These are phyloP conservation scores for Charaxes varanes DNA, from an alignment of 1,140 invertebrate genomes.

Conservation along the genomic window DNA sequence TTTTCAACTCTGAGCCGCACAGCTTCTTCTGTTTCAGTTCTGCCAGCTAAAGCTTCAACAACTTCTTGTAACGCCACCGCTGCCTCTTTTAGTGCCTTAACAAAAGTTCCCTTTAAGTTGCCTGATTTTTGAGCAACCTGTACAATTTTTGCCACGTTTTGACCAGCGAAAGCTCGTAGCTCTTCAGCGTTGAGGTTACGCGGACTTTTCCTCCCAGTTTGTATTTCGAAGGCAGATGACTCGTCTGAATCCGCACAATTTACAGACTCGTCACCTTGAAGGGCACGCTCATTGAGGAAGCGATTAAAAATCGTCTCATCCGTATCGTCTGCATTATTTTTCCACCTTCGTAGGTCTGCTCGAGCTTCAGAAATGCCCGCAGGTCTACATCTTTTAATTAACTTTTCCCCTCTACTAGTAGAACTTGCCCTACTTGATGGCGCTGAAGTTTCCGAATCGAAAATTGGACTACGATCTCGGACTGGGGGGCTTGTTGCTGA, in stretches of 20 bases:
- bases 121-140: conserved; percentile 4
- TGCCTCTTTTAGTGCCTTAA: neutral
- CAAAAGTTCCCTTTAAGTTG: conserved; percentile 1
- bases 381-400: too few relatives aligned
- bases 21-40: conserved; percentile 1
- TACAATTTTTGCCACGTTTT: neutral
- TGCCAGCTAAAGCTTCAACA: neutral
- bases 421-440: too few relatives aligned
- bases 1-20: conserved; percentile 3
- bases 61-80: neutral
- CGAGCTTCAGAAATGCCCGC: neutral
- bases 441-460: too few relatives aligned
- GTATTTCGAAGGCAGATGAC: neutral
- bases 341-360: neutral
- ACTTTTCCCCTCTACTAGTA: too few relatives aligned
- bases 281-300: neutral
- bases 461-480: too few relatives aligned
- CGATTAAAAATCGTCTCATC: neutral
- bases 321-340: neutral
- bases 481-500: too few relatives aligned
- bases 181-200: conserved; percentile 2
- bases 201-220: neutral
- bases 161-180: neutral
- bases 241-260: neutral
- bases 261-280: neutral